Base-by-base conservation (phyloP, 2,888 invertebrate species). In the Didymodactylos carnosus region DNA sequence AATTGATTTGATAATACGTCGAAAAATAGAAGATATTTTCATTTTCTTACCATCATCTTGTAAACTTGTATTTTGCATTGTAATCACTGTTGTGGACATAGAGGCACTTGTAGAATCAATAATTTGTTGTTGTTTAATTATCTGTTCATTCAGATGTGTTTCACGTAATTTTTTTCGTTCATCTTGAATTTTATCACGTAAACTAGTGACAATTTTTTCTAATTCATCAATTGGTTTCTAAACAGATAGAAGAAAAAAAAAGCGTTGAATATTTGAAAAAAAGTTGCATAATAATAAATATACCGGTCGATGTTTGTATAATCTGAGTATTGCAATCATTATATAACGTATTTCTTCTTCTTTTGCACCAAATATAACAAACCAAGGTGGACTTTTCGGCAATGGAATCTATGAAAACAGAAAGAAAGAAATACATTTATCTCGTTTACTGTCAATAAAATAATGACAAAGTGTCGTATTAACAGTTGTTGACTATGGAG, bases 311-410 rank as follows among this genome's bases (percentile, higher is more conserved):
- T 75, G 73, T 19, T 27, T 25, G 29, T 95, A 97, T 0, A 95
- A 85, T 77, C 89, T 87, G 76, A 94, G 85, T 76, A 95, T 91
- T 69, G 89, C 87, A 70, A 88, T 84, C 79, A 90, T 90, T 72
- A 95, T 91, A 78, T 91, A 91, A 73, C 89, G 86, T 4, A 97
- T 90, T 77, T 91, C 88, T 40, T 87, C 87, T 83, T 93, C 92
- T 0, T 87, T 86, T 0, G 91, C 92, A 80, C 89, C 89, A 81
- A 95, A 94, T 5, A 94, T 85, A 0, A 88, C 86, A 82, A 88
- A 94, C 95, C 95, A 97, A 0, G 91, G 87, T 0, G 94, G 94
- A 78, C 87, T 88, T 76, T 88, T 89, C 0, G 95, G 94, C 75
- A 97, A 82, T 0, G 91, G 89, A 75, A 84, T 80, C 83, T 62